phyloP scores from a whole-genome alignment of 1,140 invertebrate genomes.

The Drosophila gunungcola region DNA sequence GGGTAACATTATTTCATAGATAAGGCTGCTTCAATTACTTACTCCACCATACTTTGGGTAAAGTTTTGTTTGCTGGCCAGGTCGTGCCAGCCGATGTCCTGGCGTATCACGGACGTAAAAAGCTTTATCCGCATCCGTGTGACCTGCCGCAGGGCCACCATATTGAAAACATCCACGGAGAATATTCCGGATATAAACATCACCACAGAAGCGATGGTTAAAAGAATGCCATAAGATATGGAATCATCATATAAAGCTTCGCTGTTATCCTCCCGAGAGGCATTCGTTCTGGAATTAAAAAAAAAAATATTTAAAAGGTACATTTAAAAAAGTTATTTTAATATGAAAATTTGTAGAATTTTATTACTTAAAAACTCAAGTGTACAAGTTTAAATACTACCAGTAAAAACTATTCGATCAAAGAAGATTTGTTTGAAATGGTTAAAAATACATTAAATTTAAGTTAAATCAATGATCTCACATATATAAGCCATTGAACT shows the following conservation, averaged over 20 bases:
- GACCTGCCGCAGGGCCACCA: slow-evolving; percentile 88
- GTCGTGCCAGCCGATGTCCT: slow-evolving; percentile 97
- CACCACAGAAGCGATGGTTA: slow-evolving; percentile 86
- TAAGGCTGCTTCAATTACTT: slow-evolving; percentile 13
- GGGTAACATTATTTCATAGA: not conserved
- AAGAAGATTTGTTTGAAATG: no score
- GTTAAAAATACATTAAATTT: no score
- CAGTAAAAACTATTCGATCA: not conserved
- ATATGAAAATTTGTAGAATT: no score
- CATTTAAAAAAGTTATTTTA: no score
- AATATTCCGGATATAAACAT: slow-evolving; percentile 89
- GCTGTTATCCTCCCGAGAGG: slow-evolving; percentile 86
- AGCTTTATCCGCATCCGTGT: slow-evolving; percentile 89
- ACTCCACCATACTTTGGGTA: slow-evolving; percentile 94
- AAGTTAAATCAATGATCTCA: no score
- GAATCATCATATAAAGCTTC: slow-evolving; percentile 88
- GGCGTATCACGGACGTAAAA: slow-evolving; percentile 91
- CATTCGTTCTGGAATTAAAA: slow-evolving; percentile 84
- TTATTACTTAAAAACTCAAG: no score
- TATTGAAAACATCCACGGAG: slow-evolving; percentile 89
- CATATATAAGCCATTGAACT: no score
- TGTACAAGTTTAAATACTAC: no score
- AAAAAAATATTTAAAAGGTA: not conserved
- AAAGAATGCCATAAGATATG: slow-evolving; percentile 88
- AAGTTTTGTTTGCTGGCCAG: slow-evolving; percentile 93